Conservation (phyloP, 2,797 vertebrate genomes). For the Molossus alvarezi region DNA sequence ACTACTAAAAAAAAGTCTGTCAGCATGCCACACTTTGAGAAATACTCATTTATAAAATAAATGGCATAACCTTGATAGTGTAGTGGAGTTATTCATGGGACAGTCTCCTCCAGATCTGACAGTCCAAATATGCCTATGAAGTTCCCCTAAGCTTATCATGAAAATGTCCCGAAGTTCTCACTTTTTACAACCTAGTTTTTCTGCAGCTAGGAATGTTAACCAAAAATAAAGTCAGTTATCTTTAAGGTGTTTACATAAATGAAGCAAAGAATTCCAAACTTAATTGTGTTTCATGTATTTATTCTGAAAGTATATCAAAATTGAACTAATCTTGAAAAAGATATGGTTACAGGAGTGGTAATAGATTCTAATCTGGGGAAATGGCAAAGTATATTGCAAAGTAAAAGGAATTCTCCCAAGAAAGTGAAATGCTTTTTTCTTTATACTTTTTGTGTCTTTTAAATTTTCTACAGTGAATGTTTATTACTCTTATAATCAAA, state of each 20-base stretch:
- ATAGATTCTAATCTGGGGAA: background rate
- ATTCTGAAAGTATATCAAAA: conserved; percentile 49
- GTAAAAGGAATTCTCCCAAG: background rate
- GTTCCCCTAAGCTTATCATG: background rate
- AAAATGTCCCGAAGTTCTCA: background rate
- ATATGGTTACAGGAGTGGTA: background rate
- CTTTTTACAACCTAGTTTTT: conserved; percentile 49
- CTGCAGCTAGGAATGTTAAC: background rate
- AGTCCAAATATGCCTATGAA: background rate
- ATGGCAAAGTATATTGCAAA: background rate
- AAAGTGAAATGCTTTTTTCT: background rate
- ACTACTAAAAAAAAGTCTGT: conserved; percentile 31
- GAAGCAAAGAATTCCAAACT: conserved; percentile 40
- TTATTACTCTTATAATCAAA: conserved; percentile 50
- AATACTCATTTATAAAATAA: conserved; percentile 48
- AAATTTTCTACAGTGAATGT: background rate
- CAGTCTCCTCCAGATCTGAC: background rate
- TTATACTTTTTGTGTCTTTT: conserved; percentile 35
- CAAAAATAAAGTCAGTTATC: background rate
- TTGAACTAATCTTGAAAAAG: background rate
- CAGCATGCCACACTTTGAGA: background rate
- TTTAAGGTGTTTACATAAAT: conserved; percentile 34
- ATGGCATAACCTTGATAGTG: background rate
- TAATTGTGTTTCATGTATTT: conserved; percentile 7
- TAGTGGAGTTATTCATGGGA: background rate